These are phyloP conservation scores for Perdix hodgsoniae DNA, from an alignment of 2,797 vertebrate genomes.

Conservation along the genomic window DNA sequence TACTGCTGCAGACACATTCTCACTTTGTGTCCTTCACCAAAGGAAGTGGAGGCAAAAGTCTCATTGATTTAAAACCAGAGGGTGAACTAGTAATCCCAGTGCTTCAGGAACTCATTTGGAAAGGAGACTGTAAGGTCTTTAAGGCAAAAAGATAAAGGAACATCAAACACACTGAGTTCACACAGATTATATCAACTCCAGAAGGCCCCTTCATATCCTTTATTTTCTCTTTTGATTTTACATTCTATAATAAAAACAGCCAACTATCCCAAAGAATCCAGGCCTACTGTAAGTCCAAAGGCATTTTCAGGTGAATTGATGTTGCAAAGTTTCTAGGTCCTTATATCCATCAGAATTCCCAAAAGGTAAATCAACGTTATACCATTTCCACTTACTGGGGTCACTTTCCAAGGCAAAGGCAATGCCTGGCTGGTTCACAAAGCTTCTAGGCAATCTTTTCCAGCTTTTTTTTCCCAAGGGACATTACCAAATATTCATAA, in stretches of 20 bases:
- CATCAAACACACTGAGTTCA: not conserved
- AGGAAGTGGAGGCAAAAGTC: not conserved
- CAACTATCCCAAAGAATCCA: not conserved
- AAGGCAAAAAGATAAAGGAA: not conserved
- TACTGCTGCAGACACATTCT: not conserved
- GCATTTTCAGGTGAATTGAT: not conserved
- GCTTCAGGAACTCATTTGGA: not conserved
- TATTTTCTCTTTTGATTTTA: slow-evolving; percentile 23
- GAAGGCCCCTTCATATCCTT: not conserved
- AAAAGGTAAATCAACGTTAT: not conserved
- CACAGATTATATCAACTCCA: not conserved
- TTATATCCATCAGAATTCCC: not conserved
- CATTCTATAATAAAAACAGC: not conserved
- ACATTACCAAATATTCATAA: not conserved
- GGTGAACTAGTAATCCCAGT: not conserved
- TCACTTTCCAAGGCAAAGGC: not conserved
- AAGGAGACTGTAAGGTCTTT: not conserved
- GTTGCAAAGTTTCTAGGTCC: not conserved
- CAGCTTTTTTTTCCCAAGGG: not conserved
- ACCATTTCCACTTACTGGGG: not conserved
- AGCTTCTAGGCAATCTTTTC: not conserved
- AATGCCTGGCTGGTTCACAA: not conserved
- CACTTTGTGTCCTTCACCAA: not conserved
- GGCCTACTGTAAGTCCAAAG: not conserved
- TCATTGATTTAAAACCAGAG: not conserved